Evolutionary conservation across 37 sponge, comb jelly and placozoan species (phyloP).

Genomic region (Crambe crambe): DNA sequence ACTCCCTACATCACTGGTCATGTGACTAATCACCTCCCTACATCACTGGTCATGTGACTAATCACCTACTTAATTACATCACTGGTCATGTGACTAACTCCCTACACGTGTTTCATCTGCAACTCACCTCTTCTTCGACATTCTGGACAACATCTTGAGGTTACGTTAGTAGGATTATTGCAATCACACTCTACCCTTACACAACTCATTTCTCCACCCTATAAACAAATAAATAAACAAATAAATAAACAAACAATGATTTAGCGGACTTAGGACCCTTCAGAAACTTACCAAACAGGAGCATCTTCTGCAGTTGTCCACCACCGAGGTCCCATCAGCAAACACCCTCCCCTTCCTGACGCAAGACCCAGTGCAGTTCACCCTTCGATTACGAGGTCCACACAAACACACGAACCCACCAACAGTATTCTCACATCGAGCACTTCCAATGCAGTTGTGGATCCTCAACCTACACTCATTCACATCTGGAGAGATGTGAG

Average conservation of each 20-base stretch:
- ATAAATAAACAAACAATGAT: too few relatives aligned
- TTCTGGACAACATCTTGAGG: neutral
- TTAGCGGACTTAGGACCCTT: too few relatives aligned
- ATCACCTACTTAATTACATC: too few relatives aligned
- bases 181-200: neutral
- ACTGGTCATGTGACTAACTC: too few relatives aligned
- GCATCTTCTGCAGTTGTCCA: conserved; percentile 1
- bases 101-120: too few relatives aligned
- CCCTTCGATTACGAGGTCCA: neutral
- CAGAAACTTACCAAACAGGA: conserved; percentile 7
- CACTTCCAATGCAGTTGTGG: neutral
- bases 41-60: too few relatives aligned
- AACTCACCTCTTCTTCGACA: neutral
- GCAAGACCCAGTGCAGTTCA: conserved; percentile 7
- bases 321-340: neutral
- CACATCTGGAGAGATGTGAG: conserved; percentile 3
- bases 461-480: conserved; percentile 1
- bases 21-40: too few relatives aligned
- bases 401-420: conserved; percentile 5
- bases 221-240: neutral
- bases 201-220: neutral
- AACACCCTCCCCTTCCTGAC: neutral
- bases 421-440: neutral
- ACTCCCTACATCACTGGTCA: too few relatives aligned
- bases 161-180: neutral